Conservation (phyloP, 2,113 vertebrate species). For the Pongo abelii region DNA sequence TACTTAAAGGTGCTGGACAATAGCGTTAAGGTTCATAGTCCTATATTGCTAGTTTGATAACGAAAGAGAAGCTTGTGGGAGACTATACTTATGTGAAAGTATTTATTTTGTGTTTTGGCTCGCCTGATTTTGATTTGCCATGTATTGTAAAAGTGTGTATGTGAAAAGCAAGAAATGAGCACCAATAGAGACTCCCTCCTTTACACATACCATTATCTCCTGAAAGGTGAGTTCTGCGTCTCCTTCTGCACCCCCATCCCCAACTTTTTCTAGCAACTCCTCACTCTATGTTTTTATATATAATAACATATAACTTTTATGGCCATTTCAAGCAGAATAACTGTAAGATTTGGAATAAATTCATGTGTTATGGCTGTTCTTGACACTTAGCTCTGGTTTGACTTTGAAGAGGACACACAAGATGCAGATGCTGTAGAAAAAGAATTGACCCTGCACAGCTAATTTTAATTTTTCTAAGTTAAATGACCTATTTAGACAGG, state of each 20-base stretch:
- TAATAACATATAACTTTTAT: not conserved
- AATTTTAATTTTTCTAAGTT: constrained; percentile 77
- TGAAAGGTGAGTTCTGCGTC: not conserved
- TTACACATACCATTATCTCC: not conserved
- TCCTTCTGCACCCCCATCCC: not conserved
- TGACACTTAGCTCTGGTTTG: constrained; percentile 45
- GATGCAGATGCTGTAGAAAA: constrained; percentile 58
- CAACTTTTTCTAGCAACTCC: not conserved
- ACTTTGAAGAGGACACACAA: constrained; percentile 65
- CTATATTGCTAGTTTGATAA: not conserved
- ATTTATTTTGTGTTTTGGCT: not conserved
- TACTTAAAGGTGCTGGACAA: not conserved
- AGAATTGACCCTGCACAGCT: constrained; percentile 63
- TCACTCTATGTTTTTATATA: not conserved
- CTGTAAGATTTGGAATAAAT: constrained; percentile 35
- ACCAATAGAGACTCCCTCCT: not conserved
- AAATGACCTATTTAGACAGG: constrained; percentile 78
- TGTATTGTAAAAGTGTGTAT: not conserved
- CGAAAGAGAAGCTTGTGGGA: not conserved
- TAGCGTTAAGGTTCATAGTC: not conserved
- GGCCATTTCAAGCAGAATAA: constrained; percentile 2
- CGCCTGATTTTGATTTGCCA: not conserved
- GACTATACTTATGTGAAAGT: not conserved
- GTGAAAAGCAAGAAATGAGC: not conserved
- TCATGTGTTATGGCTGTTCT: not conserved